phyloP scores from a whole-genome alignment of 2,113 vertebrate genomes.

The Peromyscus leucopus region DNA sequence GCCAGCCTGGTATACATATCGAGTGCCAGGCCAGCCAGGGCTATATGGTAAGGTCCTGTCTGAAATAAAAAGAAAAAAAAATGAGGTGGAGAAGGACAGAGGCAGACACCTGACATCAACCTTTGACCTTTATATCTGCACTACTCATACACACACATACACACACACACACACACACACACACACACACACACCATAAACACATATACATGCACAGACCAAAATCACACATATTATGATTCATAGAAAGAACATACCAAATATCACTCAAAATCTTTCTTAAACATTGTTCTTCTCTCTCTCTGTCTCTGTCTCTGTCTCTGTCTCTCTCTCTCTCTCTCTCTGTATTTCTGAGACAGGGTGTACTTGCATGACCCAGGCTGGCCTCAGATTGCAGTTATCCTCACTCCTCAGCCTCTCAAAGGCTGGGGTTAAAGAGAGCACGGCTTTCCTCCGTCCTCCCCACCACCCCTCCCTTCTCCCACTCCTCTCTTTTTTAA shows the following conservation, averaged over 20 bases:
- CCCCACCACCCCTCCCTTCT: not conserved
- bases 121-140: not conserved
- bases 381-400: not conserved
- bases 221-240: not conserved
- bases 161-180: not conserved
- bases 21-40: not conserved
- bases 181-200: not conserved
- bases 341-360: not conserved
- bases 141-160: not conserved
- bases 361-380: not conserved
- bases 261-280: not conserved
- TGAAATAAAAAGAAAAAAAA: not conserved
- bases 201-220: not conserved
- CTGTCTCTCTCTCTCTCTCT: not conserved
- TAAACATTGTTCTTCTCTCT: too few species aligned
- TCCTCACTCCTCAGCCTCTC: not conserved
- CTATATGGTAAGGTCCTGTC: not conserved
- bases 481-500: not conserved
- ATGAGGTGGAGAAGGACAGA: not conserved
- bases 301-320: not conserved
- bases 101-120: not conserved
- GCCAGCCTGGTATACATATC: not conserved
- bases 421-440: not conserved
- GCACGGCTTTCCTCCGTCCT: not conserved
- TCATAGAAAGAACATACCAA: not conserved